Evolutionary conservation across 2,113 vertebrate genomes (phyloP).

Genomic region (Microtus pennsylvanicus): DNA sequence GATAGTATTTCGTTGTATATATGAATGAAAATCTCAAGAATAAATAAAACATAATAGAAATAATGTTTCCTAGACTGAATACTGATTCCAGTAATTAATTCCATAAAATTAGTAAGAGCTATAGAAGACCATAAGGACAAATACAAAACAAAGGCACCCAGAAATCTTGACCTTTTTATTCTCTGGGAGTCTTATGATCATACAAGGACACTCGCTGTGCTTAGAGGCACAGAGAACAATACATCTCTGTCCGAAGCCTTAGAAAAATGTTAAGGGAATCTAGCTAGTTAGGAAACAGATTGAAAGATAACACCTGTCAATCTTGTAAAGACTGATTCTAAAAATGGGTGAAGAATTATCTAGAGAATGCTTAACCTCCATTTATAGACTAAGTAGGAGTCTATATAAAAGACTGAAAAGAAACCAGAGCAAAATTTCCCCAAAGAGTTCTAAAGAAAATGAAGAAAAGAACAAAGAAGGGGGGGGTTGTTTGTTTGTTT

Average conservation of each 20-base stretch:
- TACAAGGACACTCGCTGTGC: neutral
- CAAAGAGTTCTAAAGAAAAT: neutral
- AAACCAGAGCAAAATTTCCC: neutral
- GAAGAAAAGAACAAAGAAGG: neutral
- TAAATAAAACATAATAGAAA: neutral
- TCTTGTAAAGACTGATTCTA: neutral
- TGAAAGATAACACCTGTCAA: neutral
- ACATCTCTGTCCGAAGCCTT: neutral
- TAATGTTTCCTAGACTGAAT: neutral
- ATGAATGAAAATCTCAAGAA: neutral
- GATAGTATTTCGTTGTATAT: neutral
- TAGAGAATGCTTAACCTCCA: neutral
- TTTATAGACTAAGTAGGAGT: neutral
- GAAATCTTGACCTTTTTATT: neutral
- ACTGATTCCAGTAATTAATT: neutral
- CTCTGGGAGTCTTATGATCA: neutral
- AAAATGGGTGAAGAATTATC: neutral
- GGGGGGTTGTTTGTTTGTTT: neutral
- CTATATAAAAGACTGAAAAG: neutral
- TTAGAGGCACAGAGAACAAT: neutral
- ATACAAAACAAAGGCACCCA: neutral
- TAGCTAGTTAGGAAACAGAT: neutral
- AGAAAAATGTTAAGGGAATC: neutral
- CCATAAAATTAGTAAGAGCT: neutral
- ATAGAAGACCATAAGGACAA: neutral